Evolutionary conservation across 2,888 invertebrate species (phyloP), one percentile per base, ranked within the genome.

Genomic region (Campoletis raptor): DNA sequence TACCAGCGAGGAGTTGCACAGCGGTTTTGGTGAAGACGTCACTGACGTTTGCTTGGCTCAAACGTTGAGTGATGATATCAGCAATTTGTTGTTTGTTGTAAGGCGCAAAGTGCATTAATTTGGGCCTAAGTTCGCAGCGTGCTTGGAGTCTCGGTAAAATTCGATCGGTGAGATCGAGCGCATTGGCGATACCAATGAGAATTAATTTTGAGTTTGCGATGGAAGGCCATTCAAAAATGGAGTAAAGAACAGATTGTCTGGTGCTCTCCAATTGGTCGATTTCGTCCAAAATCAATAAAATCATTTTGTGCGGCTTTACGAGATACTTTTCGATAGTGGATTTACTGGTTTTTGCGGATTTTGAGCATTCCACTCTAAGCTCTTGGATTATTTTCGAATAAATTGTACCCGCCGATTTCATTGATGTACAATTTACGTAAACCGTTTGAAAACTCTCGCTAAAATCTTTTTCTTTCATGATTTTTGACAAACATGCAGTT

Each of bases 161-260:
- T 15, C 99, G 95, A 93, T 99, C 98, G 0, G 99, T 99, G 86
- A 99, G 95, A 95, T 99, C 99, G 81, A 99, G 95, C 4, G 99
- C 98, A 94, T 99, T 99, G 18, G 99, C 99, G 88, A 99, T 97
- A 64, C 99, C 99, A 45, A 99, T 96, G 10, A 99, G 95, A 67
- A 99, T 96, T 0, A 99, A 93, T 57, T 96, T 96, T 0, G 97
- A 97, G 36, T 96, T 94, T 0, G 95, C 93, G 79, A 96, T 93
- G 0, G 97, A 96, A 0, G 99, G 98, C 99, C 98, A 99, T 93
- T 98, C 98, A 93, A 99, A 99, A 90, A 99, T 96, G 0, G 97
- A 97, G 94, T 99, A 99, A 8, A 99, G 95, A 3, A 99, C 97
- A 0, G 97, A 96, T 91, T 99, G 98, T 48, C 96, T 96, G 90